Conservation (phyloP, 2,797 vertebrate species). For the Betta splendens region DNA sequence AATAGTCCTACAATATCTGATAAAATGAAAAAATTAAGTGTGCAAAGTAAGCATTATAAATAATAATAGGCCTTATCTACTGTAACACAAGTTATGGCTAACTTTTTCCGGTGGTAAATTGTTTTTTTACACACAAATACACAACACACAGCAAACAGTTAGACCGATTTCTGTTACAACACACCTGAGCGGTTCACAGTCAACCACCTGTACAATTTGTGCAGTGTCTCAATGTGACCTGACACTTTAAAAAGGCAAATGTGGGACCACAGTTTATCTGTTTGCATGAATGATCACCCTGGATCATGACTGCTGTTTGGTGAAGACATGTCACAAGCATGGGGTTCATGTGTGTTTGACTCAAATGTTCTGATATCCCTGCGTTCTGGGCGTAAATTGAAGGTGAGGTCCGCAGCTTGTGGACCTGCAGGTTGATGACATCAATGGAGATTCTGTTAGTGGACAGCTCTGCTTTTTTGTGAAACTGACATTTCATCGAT, state of each 20-base stretch:
- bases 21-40: no score
- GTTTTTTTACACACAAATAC: background rate
- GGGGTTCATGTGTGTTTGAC: conserved; percentile 39
- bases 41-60: background rate
- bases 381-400: background rate
- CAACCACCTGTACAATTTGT: background rate
- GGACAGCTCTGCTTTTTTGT: background rate
- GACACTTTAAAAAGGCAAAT: background rate
- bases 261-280: conserved; percentile 47
- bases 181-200: background rate
- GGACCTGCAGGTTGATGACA: background rate
- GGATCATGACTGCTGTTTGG: conserved; percentile 41
- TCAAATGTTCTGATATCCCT: conserved; percentile 2
- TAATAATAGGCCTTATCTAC: no score
- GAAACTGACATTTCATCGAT: background rate
- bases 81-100: no score
- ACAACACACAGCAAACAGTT: background rate
- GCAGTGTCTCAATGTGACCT: background rate
- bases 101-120: no score
- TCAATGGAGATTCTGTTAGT: background rate
- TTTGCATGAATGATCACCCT: conserved; percentile 56
- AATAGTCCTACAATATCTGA: no score
- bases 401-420: background rate
- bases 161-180: background rate
- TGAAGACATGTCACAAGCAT: conserved; percentile 49